Evolutionary conservation across 2,888 invertebrate species (phyloP), one percentile per base, ranked within the genome.

Genomic region (Eretmocerus hayati): DNA sequence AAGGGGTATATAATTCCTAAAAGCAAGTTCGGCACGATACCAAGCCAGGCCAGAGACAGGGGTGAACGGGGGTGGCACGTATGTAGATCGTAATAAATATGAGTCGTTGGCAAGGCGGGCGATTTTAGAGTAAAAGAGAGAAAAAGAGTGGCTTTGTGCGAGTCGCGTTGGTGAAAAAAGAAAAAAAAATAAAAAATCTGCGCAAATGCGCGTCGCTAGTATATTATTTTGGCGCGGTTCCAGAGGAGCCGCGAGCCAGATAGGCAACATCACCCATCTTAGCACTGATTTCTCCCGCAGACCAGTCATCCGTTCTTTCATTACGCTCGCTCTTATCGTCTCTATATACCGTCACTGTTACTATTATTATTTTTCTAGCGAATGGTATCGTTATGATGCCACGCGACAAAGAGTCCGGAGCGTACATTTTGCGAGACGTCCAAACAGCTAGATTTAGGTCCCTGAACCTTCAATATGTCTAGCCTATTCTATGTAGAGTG

Each of bases 171-270:
- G 41, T 36, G 18, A 18, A 26, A 26, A 40, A 40, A 26, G 9
- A n/a, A 40, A 26, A 41, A 22, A 36, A 11, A 16, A 23, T n/a
- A 21, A 23, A 11, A 23, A 36, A 20, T 45, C 42, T 50, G 30
- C 55, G 56, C 58, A n/a, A 60, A 61, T 60, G 62, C 66, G 52
- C 52, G 63, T 59, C 58, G 63, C 63, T 61, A 58, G 67, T 65
- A 68, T 69, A 69, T 70, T 69, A 69, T 70, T 64, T 65, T 70
- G 70, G 69, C 70, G 64, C 58, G 55, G 58, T 59, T 70, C 70
- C 70, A 70, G 64, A 61, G 63, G 62, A 63, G 63, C 66, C 67
- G 61, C 63, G n/a, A n/a, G n/a, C 70, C 70, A 70, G 64, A 61
- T 63, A 61, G 63, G 63, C 66, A 67, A 61, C 63, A 62, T 66